These are phyloP conservation scores for Cyaniris semiargus DNA, from an alignment of 2,888 invertebrate species.

Conservation along the genomic window DNA sequence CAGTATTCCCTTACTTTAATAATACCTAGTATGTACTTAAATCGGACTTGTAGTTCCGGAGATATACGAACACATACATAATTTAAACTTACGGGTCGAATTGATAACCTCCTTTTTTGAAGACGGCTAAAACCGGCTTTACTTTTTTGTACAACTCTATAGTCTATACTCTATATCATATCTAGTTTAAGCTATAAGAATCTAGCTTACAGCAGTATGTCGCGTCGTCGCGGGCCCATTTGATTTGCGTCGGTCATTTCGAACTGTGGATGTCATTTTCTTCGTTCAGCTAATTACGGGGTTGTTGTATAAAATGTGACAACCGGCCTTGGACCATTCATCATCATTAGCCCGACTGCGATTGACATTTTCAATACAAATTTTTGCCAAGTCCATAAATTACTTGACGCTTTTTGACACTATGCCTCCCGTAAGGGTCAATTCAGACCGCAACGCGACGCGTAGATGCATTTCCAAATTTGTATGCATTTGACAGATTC, in stretches of 20 bases:
- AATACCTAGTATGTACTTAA: too few relatives aligned
- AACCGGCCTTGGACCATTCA: not conserved
- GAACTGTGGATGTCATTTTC: slow-evolving; percentile 26
- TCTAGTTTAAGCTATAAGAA: not conserved
- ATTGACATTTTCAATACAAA: not conserved
- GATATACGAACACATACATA: too few relatives aligned
- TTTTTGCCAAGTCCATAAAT: not conserved
- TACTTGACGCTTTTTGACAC: not conserved
- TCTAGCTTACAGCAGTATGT: not conserved
- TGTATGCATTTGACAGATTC: too few relatives aligned
- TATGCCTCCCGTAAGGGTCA: not conserved
- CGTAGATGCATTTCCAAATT: too few relatives aligned
- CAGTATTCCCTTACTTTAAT: too few relatives aligned
- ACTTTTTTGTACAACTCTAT: too few relatives aligned
- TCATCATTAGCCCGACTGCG: not conserved
- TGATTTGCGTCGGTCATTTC: slow-evolving; percentile 17
- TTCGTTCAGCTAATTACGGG: slow-evolving; percentile 14
- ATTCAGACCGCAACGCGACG: too few relatives aligned
- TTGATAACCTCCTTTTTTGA: too few relatives aligned
- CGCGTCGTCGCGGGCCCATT: not conserved
- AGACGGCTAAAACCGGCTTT: too few relatives aligned
- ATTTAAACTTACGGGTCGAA: too few relatives aligned
- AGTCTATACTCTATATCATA: too few relatives aligned
- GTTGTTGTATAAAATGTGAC: not conserved
- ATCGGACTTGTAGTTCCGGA: too few relatives aligned